These are phyloP conservation scores for Plecotus auritus DNA, from an alignment of 2,113 vertebrate species.

Conservation along the genomic window DNA sequence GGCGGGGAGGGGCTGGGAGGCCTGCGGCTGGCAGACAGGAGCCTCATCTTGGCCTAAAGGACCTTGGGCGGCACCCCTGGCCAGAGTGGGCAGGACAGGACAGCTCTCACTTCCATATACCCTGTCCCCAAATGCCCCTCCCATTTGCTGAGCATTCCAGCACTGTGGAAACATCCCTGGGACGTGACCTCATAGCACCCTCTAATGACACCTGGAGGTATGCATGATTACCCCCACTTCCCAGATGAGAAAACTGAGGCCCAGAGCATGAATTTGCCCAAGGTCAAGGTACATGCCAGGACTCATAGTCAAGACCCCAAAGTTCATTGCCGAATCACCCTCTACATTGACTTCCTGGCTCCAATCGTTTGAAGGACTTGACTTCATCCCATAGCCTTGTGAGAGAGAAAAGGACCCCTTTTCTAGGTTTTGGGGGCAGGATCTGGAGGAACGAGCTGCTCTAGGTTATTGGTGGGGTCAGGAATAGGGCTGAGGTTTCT, in stretches of 20 bases:
- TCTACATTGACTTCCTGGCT: background rate
- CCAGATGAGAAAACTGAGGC: background rate
- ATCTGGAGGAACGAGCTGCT: background rate
- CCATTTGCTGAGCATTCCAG: background rate
- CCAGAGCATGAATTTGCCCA: background rate
- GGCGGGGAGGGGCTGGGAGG: background rate
- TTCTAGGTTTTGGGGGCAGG: background rate
- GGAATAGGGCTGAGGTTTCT: background rate
- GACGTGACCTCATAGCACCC: background rate
- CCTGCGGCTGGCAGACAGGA: background rate
- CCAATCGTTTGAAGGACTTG: background rate
- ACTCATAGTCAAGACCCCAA: background rate
- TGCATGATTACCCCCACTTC: background rate
- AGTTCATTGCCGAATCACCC: background rate
- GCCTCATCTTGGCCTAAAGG: background rate
- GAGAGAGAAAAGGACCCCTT: background rate
- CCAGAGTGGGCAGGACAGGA: background rate
- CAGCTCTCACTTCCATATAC: background rate
- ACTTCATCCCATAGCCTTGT: background rate
- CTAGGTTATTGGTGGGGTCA: background rate
- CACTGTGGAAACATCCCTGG: background rate
- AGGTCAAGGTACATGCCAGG: background rate
- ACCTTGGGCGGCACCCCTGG: fast-evolving
- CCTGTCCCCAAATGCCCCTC: background rate
- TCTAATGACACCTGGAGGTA: background rate